Evolutionary conservation across 2,113 vertebrate species (phyloP).

Genomic region (Nannospalax galili): DNA sequence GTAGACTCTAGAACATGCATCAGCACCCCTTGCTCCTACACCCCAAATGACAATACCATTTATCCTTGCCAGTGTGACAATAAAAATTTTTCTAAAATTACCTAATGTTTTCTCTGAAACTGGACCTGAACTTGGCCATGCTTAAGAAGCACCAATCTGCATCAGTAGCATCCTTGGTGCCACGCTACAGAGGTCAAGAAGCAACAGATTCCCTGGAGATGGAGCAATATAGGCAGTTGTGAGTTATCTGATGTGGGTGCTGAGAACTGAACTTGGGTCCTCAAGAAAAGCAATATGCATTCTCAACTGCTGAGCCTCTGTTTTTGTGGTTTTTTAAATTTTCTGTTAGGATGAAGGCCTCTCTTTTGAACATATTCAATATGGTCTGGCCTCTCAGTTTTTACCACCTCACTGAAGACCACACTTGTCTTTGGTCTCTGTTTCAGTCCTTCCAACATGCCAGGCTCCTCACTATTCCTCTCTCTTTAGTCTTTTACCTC

Average conservation of each 20-base stretch:
- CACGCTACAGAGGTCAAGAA: neutral
- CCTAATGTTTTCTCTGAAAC: neutral
- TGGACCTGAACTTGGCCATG: neutral
- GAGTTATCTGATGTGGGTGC: no score
- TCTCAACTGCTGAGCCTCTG: no score
- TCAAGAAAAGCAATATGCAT: no score
- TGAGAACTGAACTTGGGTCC: neutral
- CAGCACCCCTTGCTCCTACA: neutral
- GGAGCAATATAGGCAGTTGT: no score
- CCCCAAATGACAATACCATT: no score
- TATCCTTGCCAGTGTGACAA: neutral
- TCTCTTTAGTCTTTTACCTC: neutral
- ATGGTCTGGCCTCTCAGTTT: neutral
- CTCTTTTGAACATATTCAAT: neutral
- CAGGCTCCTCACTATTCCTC: neutral
- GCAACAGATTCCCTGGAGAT: neutral
- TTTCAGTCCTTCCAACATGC: neutral
- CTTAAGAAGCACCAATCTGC: neutral
- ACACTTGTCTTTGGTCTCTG: neutral
- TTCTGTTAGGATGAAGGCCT: neutral
- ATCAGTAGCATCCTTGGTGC: neutral
- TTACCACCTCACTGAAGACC: neutral
- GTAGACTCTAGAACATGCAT: neutral
- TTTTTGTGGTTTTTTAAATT: neutral
- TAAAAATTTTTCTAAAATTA: conserved; percentile 4